Evolutionary conservation across 2,888 invertebrate species (phyloP), one percentile per base, ranked within the genome.

Genomic region (Pseudanteris insignis): DNA sequence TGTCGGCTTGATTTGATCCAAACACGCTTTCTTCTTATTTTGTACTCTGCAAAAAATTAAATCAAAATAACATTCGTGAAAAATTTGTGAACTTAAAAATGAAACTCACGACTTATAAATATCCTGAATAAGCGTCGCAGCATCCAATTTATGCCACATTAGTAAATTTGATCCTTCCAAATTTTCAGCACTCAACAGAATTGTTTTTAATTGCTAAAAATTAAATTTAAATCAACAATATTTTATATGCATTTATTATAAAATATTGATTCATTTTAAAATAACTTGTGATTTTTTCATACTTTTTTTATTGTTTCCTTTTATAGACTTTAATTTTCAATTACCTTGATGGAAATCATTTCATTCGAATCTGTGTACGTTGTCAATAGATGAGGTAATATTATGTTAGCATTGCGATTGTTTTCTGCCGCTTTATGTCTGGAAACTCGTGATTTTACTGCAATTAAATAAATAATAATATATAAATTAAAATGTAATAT

Each of bases 321-420:
- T n/a, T n/a, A n/a, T n/a, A n/a, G n/a, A n/a, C n/a, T n/a, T n/a
- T n/a, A n/a, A n/a, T n/a, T n/a, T n/a, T n/a, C n/a, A n/a, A n/a
- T n/a, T n/a, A 44, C 43, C 43, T 44, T 33, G 14, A 33, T 25
- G 10, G 43, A 33, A 14, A 44, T 44, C 33, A 44, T 44, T 44
- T 33, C 43, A 33, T 32, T 33, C 21, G 43, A 25, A 6, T 33
- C 30, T 5, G n/a, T n/a, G 11, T 14, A 32, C 12, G 9, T 7
- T 2, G 41, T 26, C 13, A 12, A 13, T 26, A 41, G 24, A 18
- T 15, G 21, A n/a, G 12, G 18, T 41, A 32, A 14, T 15, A 15
- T n/a, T 8, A 41, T 8, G 9, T 41, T 41, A 18, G 15, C 14
- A 3, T 29, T 29, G 5, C 2, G 18, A 9, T 29, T 34, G 10